Conservation (phyloP, 2,888 invertebrate genomes). For the Agrotis puta region DNA sequence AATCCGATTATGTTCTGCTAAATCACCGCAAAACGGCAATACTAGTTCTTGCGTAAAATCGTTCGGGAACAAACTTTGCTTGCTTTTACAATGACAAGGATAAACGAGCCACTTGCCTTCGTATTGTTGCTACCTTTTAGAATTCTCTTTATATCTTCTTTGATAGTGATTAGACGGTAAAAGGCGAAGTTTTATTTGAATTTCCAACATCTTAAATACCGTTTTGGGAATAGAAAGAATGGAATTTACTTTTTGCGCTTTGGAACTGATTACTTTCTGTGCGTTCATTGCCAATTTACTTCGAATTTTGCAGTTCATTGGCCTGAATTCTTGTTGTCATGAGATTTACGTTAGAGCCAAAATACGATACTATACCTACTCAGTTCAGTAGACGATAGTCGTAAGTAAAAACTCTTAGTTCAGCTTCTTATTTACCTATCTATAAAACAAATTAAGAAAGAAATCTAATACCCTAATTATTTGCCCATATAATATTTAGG, state of each 20-base stretch:
- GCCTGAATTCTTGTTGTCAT: too few relatives aligned
- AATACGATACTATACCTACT: too few relatives aligned
- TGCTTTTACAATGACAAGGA: constrained; percentile 65
- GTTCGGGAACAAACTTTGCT: constrained; percentile 62
- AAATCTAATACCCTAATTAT: too few relatives aligned
- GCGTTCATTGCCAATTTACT: too few relatives aligned
- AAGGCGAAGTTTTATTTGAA: not conserved
- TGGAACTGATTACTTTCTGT: not conserved
- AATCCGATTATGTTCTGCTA: constrained; percentile 67
- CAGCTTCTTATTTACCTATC: not conserved
- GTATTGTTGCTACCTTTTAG: constrained; percentile 41
- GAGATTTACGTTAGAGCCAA: too few relatives aligned
- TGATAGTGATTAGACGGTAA: constrained; percentile 14
- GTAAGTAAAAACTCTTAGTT: not conserved
- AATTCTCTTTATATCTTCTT: constrained; percentile 28
- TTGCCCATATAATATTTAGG: not conserved
- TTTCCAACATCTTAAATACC: not conserved
- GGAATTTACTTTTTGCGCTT: not conserved
- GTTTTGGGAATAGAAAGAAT: not conserved
- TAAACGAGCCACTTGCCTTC: constrained; percentile 58
- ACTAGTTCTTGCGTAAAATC: constrained; percentile 67
- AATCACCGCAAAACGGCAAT: constrained; percentile 65
- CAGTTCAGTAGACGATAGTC: too few relatives aligned
- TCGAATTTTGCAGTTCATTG: too few relatives aligned
- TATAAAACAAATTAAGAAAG: constrained; percentile 2